phyloP scores from a whole-genome alignment of 1,140 invertebrate genomes.

The Caenorhabditis tropicalis region DNA sequence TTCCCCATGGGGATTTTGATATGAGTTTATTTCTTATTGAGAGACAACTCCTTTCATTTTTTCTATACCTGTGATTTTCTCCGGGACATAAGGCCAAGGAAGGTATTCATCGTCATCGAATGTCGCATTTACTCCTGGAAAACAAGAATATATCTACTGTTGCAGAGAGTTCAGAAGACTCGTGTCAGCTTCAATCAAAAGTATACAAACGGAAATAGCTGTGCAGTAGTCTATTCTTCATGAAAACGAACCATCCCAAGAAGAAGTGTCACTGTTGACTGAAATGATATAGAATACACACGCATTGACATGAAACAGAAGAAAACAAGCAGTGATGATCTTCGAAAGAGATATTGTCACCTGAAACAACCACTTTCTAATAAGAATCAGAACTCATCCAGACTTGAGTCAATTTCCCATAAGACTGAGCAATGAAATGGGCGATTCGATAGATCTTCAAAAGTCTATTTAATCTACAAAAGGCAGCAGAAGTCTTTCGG shows the following conservation, averaged over 20 bases:
- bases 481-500: constrained; percentile 17
- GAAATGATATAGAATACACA: constrained; percentile 49
- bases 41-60: too few relatives aligned
- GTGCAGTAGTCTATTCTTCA: too few relatives aligned
- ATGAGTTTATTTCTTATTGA: too few relatives aligned
- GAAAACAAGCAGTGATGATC: constrained; percentile 28
- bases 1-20: too few relatives aligned
- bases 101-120: constrained; percentile 32
- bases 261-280: constrained; percentile 24
- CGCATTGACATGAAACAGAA: constrained; percentile 46
- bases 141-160: too few relatives aligned
- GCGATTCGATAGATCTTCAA: constrained; percentile 31
- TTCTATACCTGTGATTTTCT: constrained; percentile 43
- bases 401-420: constrained; percentile 15
- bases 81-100: constrained; percentile 35
- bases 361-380: background rate
- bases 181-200: too few relatives aligned
- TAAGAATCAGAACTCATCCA: background rate
- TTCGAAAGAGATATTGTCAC: constrained; percentile 5
- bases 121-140: constrained; percentile 36
- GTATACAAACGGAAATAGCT: too few relatives aligned
- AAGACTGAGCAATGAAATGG: constrained; percentile 5
- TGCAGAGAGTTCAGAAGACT: too few relatives aligned
- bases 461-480: constrained; percentile 42
- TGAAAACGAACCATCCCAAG: background rate